Conservation (phyloP, 1,140 invertebrate species). For the Penaeus japonicus region DNA sequence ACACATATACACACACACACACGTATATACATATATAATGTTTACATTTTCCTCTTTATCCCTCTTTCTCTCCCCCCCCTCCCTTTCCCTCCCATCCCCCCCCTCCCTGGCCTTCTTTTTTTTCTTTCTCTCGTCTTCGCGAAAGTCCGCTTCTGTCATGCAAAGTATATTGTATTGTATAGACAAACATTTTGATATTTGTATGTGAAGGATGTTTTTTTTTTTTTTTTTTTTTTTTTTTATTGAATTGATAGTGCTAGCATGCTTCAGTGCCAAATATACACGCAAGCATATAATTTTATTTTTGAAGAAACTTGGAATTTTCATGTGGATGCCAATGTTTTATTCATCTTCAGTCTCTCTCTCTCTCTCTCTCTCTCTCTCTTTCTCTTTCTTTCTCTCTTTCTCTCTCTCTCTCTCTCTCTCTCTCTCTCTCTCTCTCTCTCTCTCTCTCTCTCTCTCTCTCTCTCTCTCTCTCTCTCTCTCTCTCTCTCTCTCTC, state of each 20-base stretch:
- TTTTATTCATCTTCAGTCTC: background rate
- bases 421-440: constrained; percentile 4
- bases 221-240: too few relatives aligned
- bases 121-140: too few relatives aligned
- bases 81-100: too few relatives aligned
- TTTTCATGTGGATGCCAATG: background rate
- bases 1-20: too few relatives aligned
- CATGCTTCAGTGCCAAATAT: background rate
- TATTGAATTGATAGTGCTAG: background rate
- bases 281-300: constrained; percentile 1
- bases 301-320: constrained; percentile 2
- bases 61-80: too few relatives aligned
- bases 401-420: constrained; percentile 13
- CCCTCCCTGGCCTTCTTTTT: too few relatives aligned
- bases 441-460: background rate
- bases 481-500: background rate
- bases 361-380: background rate
- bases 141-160: too few relatives aligned
- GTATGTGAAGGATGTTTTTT: too few relatives aligned
- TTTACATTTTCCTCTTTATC: too few relatives aligned
- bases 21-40: too few relatives aligned
- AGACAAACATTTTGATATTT: too few relatives aligned
- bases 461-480: background rate
- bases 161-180: too few relatives aligned
- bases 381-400: background rate